A percentile compares a stretch with the other conserved stretches of the same genome.
Conservation (phyloP, 2,113 vertebrate genomes). For the Megaceryle torquata region DNA sequence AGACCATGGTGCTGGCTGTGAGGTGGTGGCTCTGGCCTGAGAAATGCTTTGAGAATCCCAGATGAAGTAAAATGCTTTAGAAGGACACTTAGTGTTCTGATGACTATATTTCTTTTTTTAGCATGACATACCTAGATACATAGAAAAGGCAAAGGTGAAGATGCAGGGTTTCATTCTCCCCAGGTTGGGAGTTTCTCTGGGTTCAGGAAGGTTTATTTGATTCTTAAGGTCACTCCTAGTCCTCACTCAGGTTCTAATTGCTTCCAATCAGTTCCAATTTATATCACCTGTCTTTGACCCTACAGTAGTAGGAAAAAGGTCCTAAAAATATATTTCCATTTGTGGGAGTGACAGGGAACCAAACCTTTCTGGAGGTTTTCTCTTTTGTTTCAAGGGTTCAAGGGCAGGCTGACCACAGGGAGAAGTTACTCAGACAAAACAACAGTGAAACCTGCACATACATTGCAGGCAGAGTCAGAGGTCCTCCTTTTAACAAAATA, state of each 20-base stretch:
- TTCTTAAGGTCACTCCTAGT: not conserved
- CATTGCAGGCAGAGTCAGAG: not conserved
- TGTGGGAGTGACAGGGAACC: not conserved
- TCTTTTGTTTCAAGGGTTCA: not conserved
- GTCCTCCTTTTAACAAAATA: not conserved
- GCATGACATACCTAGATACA: fast-evolving
- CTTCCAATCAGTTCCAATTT: not conserved
- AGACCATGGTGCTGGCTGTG: fast-evolving
- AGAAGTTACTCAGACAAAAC: not conserved
- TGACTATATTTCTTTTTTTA: not conserved
- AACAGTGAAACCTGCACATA: not conserved
- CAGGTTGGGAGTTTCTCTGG: not conserved
- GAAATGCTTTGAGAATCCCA: not conserved
- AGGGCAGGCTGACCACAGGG: not conserved
- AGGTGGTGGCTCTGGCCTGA: not conserved
- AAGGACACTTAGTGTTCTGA: not conserved
- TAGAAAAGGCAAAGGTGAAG: constrained; percentile 42
- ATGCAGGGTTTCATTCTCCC: not conserved
- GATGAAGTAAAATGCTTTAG: not conserved
- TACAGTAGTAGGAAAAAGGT: not conserved
- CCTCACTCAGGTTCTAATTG: not conserved
- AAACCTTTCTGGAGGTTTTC: not conserved
- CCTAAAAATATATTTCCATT: fast-evolving
- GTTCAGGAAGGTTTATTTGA: not conserved
- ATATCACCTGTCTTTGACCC: not conserved